These are phyloP conservation scores for Drosophila nigritarsus DNA, from an alignment of 2,888 invertebrate genomes.

Conservation along the genomic window DNA sequence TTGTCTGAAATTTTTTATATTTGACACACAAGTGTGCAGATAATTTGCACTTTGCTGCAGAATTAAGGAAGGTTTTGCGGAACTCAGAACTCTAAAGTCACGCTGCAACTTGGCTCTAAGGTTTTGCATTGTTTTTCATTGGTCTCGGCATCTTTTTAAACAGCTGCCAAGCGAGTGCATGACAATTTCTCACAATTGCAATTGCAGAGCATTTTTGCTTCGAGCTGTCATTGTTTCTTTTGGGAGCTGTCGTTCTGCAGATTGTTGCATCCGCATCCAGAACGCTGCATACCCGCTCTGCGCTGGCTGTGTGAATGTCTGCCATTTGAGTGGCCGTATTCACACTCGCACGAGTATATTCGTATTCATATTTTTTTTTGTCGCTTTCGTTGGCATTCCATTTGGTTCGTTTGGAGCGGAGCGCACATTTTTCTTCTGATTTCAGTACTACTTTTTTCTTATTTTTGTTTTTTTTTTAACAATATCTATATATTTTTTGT, in stretches of 20 bases:
- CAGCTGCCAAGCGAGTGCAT: not conserved
- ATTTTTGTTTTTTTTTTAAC: constrained; percentile 1
- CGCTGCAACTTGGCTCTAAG: not conserved
- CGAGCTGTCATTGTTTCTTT: constrained; percentile 46
- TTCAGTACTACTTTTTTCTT: constrained; percentile 32
- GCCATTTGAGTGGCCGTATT: constrained; percentile 39
- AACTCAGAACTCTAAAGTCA: not conserved
- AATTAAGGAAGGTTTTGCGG: not conserved
- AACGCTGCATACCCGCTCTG: not conserved
- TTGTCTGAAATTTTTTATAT: not conserved
- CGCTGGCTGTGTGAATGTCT: constrained; percentile 6
- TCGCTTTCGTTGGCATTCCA: constrained; percentile 33
- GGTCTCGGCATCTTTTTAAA: not conserved
- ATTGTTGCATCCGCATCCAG: constrained; percentile 16
- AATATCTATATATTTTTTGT: constrained; percentile 27
- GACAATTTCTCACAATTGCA: constrained; percentile 9
- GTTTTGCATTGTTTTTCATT: not conserved
- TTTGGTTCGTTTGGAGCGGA: constrained; percentile 44
- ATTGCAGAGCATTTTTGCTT: constrained; percentile 46
- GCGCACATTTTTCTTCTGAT: constrained; percentile 57
- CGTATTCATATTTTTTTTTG: constrained; percentile 5
- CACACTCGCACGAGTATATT: constrained; percentile 13
- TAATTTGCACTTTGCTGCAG: not conserved
- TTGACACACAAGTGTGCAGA: not conserved
- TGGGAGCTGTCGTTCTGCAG: constrained; percentile 38